Base-by-base conservation (phyloP, 2,113 vertebrate genomes). In the Cygnus atratus region DNA sequence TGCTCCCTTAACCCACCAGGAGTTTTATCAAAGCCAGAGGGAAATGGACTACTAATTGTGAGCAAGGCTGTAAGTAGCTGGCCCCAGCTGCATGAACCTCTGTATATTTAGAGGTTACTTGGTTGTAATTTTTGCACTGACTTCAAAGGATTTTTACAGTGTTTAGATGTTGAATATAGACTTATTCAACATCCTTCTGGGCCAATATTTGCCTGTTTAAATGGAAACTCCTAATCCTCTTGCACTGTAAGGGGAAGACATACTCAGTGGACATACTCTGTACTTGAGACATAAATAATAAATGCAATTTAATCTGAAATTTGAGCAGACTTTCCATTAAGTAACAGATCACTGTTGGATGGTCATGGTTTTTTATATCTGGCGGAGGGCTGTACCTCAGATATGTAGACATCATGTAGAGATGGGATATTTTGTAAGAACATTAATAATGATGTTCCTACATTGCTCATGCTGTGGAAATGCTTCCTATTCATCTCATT, bases 401-500 rank as follows among this genome's bases (percentile, higher is more conserved):
- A 97, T 97, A 97, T 74, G 85, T 90, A 87, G 96, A 92, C 93
- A 83, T 96, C 97, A 96, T 96, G 97, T 97, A 97, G 97, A 95
- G 97, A 96, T 93, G 91, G 93, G 94, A 96, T 96, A 96, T 96
- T 97, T 95, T 97, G 93, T 96, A 94, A 58, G 93, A 96, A 94
- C 97, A 96, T 97, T 96, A 96, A 97, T 97, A 97, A 97, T 96
- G 97, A 97, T 96, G 95, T 97, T 95, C 97, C 96, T 88, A 96
- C 95, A 94, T 96, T 54, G 95, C 92, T 94, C 97, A 96, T 95
- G 97, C 97, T 97, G 97, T 90, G 97, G 97, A 94, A 97, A 96
- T 96, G 96, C 95, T 96, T 95, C 95, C 93, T 96, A 96, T 97
- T 97, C 95, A 97, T 97, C 97, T 97, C 97, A 97, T 97, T 97